Base-by-base conservation (phyloP, 2,113 vertebrate species). In the Lampris megalopsis region DNA sequence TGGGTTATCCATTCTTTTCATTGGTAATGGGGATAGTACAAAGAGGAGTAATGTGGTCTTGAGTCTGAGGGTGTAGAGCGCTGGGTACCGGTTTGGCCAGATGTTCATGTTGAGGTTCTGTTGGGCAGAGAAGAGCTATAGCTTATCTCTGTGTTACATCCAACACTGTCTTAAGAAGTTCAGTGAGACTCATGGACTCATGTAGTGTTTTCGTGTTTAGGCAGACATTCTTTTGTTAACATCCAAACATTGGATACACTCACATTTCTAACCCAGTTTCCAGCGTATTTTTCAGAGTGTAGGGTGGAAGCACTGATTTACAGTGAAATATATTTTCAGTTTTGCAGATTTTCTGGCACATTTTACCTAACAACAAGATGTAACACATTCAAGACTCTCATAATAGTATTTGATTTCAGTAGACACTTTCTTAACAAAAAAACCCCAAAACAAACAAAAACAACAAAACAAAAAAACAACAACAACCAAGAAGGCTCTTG, bases 321-420 rank as follows among this genome's bases (percentile, higher is more conserved):
- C n/a, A 13, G 50, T 35, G 61, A 63, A 24, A n/a, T 63, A 45
- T 3, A 53, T 53, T 53, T 24, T 36, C 1, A 35, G 13, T 63
- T 10, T 13, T 13, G n/a, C 24, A 45, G n/a, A 62, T 47, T 35
- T 45, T 70, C 9, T 42, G 8, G 58, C 0, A 1, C 13, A 9
- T 57, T 50, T 36, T 11, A 7, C 64, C n/a, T 36, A 45, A 48
- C 13, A 47, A 43, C 7, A 5, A 57, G 41, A 57, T 47, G 54
- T 49, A 6, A 57, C 59, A 79, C 79, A 85, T 85, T 83, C 80
- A 80, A 35, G 63, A 59, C 68, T 62, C 49, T 63, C 3, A 3
- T 68, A 71, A 75, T 68, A 52, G 58, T 38, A 4, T 47, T 24
- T 49, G 37, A 36, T 6, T 3, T 8, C 24, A 24, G 24, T 24